phyloP scores from a whole-genome alignment of 2,888 invertebrate species.

The Tuberolachnus salignus region DNA sequence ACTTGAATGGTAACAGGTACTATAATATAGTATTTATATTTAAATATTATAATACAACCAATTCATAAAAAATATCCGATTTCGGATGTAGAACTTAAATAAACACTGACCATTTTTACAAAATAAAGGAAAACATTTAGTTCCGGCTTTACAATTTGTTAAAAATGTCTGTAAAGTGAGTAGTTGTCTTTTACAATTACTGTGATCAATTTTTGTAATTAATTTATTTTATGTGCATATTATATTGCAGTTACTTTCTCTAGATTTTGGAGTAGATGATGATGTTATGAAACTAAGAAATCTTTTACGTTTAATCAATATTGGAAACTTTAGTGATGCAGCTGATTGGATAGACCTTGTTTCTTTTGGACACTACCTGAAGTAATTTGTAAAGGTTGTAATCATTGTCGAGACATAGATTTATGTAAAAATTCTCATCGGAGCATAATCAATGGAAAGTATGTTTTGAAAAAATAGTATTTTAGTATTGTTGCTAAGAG shows the following conservation, averaged over 20 bases:
- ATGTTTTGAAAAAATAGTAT: constrained; percentile 61
- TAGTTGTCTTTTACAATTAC: neutral
- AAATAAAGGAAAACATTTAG: constrained; percentile 62
- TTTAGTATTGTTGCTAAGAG: constrained; percentile 4
- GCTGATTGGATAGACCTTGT: constrained; percentile 87
- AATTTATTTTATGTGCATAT: constrained; percentile 4
- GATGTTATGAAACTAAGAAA: constrained; percentile 73
- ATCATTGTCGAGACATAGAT: constrained; percentile 93
- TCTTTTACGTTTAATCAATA: constrained; percentile 71
- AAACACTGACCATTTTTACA: constrained; percentile 58
- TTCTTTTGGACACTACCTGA: constrained; percentile 83
- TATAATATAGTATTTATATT: neutral
- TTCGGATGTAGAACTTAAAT: constrained; percentile 59
- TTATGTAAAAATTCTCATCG: constrained; percentile 82
- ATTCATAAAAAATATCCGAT: constrained; percentile 68
- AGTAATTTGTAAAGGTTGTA: constrained; percentile 92
- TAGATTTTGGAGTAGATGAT: constrained; percentile 72
- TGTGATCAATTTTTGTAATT: neutral
- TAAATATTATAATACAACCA: constrained; percentile 67
- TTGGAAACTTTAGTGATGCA: constrained; percentile 84
- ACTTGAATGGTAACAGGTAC: too few species aligned
- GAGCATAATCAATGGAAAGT: constrained; percentile 67
- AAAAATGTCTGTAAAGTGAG: constrained; percentile 84
- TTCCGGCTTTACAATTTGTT: constrained; percentile 86
- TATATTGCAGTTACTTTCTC: constrained; percentile 66